phyloP scores from a whole-genome alignment of 2,888 invertebrate species.

The Anticlea derivata region DNA sequence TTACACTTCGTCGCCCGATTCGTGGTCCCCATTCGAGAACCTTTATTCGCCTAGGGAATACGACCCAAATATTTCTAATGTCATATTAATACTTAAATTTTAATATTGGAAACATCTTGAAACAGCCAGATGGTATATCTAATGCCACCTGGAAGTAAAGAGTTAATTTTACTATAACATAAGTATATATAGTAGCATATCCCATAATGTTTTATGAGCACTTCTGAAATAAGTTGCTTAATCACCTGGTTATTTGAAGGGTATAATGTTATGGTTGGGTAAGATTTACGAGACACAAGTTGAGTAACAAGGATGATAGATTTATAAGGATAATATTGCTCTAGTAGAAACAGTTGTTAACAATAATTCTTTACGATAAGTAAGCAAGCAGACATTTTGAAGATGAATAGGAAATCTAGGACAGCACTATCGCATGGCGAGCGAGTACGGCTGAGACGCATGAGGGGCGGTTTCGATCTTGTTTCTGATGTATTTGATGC shows the following conservation, averaged over 20 bases:
- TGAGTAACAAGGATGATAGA: constrained; percentile 2
- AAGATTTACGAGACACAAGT: constrained; percentile 10
- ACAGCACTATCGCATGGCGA: too few relatives aligned
- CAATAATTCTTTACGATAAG: too few relatives aligned
- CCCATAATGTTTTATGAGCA: constrained; percentile 11
- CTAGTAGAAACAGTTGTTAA: not conserved
- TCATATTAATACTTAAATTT: too few relatives aligned
- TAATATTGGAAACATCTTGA: not conserved
- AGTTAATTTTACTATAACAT: constrained; percentile 6
- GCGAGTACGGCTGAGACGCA: too few relatives aligned
- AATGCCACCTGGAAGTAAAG: constrained; percentile 12
- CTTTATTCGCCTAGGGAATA: too few relatives aligned
- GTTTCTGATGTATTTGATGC: too few relatives aligned
- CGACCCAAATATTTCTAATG: not conserved
- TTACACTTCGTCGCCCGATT: too few relatives aligned
- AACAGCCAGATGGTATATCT: not conserved
- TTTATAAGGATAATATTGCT: not conserved
- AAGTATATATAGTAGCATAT: too few relatives aligned
- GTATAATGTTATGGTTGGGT: constrained; percentile 10
- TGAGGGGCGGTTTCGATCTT: too few relatives aligned
- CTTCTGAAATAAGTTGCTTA: constrained; percentile 3
- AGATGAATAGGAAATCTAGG: too few relatives aligned
- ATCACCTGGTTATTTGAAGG: constrained; percentile 8
- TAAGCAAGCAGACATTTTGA: too few relatives aligned
- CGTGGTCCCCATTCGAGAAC: too few relatives aligned